These are phyloP conservation scores for Zosterops japonicus DNA, from an alignment of 2,113 vertebrate species.

Conservation along the genomic window DNA sequence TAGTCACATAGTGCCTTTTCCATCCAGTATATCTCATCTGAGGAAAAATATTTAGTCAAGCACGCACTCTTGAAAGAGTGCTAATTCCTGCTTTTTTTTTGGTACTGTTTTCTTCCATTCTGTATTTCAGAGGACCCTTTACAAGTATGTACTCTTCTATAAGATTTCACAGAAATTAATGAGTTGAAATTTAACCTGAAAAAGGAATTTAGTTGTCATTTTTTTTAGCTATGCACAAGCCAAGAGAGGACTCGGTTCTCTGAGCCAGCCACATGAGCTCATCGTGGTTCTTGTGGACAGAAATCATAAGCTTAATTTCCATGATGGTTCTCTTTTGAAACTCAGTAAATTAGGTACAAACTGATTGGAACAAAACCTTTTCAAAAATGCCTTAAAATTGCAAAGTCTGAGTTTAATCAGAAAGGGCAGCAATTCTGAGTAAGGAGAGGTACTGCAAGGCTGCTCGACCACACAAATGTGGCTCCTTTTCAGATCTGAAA, in stretches of 20 bases:
- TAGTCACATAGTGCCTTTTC: background rate
- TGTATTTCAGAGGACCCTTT: background rate
- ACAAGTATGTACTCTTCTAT: background rate
- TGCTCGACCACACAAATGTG: accelerated
- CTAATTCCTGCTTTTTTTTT: background rate
- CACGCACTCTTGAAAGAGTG: background rate
- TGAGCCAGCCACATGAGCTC: accelerated
- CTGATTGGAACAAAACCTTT: background rate
- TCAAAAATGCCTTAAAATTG: background rate
- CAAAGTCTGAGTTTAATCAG: background rate
- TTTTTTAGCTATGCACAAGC: background rate
- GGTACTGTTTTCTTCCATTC: background rate
- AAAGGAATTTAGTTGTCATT: background rate
- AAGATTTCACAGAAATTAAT: background rate
- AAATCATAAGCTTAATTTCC: background rate
- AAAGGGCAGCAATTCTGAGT: background rate
- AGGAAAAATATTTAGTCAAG: background rate
- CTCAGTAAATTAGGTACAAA: background rate
- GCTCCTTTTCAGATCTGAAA: background rate
- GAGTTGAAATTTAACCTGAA: background rate
- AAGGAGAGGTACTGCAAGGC: background rate
- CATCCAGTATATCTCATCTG: background rate
- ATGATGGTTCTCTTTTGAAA: background rate
- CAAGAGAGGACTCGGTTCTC: background rate
- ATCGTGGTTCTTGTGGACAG: background rate